Evolutionary conservation across 2,797 vertebrate species (phyloP), one percentile per base, ranked within the genome.

Genomic region (Chiroxiphia lanceolata): DNA sequence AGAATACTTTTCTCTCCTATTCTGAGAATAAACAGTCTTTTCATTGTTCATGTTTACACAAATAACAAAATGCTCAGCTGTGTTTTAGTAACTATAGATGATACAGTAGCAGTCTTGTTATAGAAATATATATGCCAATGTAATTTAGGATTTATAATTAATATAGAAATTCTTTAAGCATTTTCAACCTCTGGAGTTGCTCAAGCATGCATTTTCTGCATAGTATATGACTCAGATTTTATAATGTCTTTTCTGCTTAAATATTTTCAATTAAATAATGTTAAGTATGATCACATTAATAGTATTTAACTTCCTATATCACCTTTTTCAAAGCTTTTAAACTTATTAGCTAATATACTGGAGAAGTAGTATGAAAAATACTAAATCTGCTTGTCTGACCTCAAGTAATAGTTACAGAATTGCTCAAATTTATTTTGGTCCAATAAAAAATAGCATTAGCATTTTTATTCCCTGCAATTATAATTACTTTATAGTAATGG

Each of bases 61-160:
- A 94, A 87, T 83, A 96, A 94, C 72, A 96, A 96, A 97, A 96
- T 83, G 69, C 60, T 97, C 94, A 96, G 76, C 79, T 95, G 90
- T 4, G 0, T 45, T 90, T 82, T 84, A 93, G 81, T 51, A 86
- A 91, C 42, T 76, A 69, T 81, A 93, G 80, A 80, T 0, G 5
- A 90, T 91, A 94, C 40, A 83, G 82, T 69, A 92, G 54, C 53
- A 88, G 36, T 64, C 57, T 75, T 94, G 78, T 95, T 94, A 81
- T 96, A 95, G 96, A 95, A 94, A 95, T 93, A 94, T 57, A 95
- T 84, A 71, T 63, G 68, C 23, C 82, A 91, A 61, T 12, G 44
- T 57, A 92, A 94, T 89, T 94, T 78, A 61, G 47, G 42, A 69
- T 94, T 83, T 88, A 81, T 90, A 94, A 95, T 94, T 96, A 95